phyloP scores from a whole-genome alignment of 2,797 vertebrate genomes.

The Falco cherrug region DNA sequence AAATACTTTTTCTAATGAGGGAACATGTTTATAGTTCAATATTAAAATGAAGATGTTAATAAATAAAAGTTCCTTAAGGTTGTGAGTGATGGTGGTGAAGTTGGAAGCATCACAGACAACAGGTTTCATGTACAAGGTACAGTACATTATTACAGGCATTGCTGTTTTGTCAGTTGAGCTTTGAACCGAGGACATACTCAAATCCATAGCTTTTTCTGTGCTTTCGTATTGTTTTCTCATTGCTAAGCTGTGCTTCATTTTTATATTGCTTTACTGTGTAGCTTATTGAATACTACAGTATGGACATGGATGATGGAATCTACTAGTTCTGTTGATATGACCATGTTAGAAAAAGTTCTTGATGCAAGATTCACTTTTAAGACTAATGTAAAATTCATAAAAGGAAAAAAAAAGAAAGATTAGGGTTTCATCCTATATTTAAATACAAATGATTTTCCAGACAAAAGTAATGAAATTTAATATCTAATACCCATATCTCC shows the following conservation, averaged over 20 bases:
- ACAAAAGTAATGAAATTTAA: constrained; percentile 17
- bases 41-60: neutral
- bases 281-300: neutral
- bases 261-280: neutral
- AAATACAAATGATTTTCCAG: constrained; percentile 34
- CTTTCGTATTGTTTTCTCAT: neutral
- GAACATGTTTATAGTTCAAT: neutral
- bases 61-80: neutral
- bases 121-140: neutral
- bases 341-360: neutral
- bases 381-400: constrained; percentile 1
- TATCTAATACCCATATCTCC: constrained; percentile 6
- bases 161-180: neutral
- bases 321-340: neutral
- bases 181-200: neutral
- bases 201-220: neutral
- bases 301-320: neutral
- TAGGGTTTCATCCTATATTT: constrained; percentile 23
- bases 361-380: neutral
- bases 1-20: neutral
- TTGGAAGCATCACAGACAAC: neutral
- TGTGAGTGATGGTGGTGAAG: neutral
- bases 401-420: neutral
- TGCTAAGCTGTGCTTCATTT: neutral
- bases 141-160: neutral